Evolutionary conservation across 1,140 invertebrate genomes (phyloP).

Genomic region (Calephelis virginiensis): DNA sequence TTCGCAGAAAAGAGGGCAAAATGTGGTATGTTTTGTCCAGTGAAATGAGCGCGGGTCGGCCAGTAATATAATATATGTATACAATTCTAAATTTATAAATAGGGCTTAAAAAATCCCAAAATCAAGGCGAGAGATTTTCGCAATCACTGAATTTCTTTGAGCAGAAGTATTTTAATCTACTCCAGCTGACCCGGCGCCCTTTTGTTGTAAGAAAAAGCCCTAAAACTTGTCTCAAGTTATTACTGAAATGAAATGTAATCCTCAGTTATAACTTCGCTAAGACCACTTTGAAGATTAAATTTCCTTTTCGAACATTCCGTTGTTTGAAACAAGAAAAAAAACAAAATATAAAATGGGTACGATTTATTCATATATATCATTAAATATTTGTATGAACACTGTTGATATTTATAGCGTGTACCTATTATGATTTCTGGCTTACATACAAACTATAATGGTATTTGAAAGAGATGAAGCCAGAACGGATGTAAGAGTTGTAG

Average conservation of each 20-base stretch:
- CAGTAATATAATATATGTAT: too few species aligned
- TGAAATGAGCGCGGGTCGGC: too few species aligned
- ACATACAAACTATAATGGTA: too few species aligned
- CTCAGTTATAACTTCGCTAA: not conserved
- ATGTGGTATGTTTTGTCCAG: too few species aligned
- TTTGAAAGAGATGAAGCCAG: too few species aligned
- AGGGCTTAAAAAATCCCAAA: not conserved
- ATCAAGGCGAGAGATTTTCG: not conserved
- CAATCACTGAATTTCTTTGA: not conserved
- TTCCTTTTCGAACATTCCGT: not conserved
- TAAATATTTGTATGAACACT: too few species aligned
- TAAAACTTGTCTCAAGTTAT: not conserved
- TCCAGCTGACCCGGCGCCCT: not conserved
- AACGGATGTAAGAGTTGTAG: too few species aligned
- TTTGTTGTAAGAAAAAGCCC: not conserved
- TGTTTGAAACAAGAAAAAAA: not conserved
- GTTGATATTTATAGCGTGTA: too few species aligned
- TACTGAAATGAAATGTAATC: not conserved
- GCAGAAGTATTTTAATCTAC: constrained; percentile 8
- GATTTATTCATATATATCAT: too few species aligned
- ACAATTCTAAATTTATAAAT: too few species aligned
- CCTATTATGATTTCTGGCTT: too few species aligned
- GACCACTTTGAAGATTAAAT: constrained; percentile 5
- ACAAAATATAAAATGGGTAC: not conserved
- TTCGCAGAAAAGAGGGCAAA: too few species aligned